Conservation (phyloP, 2,888 invertebrate genomes). For the Kryphioiulus occultus region DNA sequence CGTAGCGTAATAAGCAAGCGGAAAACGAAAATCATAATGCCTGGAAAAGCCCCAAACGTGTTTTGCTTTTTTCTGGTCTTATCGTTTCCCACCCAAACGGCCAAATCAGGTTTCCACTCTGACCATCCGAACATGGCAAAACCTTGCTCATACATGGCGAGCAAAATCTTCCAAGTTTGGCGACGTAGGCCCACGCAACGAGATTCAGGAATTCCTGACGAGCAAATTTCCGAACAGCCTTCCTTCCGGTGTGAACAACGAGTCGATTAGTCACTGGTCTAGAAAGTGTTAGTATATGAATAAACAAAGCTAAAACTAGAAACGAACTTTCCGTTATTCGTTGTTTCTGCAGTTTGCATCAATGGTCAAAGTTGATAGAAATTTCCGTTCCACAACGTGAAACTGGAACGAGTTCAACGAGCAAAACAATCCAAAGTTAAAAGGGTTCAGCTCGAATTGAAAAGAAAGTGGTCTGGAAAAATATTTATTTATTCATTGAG, state of each 20-base stretch:
- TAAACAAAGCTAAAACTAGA: too few relatives aligned
- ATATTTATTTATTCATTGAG: too few relatives aligned
- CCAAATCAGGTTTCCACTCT: background rate
- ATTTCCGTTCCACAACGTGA: too few relatives aligned
- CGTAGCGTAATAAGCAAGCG: background rate
- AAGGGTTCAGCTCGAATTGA: too few relatives aligned
- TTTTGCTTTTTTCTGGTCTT: background rate
- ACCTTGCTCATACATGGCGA: background rate
- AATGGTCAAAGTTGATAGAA: too few relatives aligned
- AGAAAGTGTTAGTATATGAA: too few relatives aligned
- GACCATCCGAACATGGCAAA: background rate
- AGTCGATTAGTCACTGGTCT: background rate
- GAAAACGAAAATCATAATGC: background rate
- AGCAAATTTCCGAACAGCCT: background rate
- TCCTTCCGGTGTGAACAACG: background rate
- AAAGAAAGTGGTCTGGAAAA: too few relatives aligned
- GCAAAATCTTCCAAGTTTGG: background rate
- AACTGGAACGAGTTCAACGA: too few relatives aligned
- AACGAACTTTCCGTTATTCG: too few relatives aligned
- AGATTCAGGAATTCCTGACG: background rate
- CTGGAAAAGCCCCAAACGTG: background rate
- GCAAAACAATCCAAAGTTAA: too few relatives aligned
- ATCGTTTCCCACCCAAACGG: background rate
- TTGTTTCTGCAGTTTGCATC: too few relatives aligned
- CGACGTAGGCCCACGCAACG: background rate